Evolutionary conservation across 2,888 invertebrate genomes (phyloP).

Genomic region (Drosophila anceps): DNA sequence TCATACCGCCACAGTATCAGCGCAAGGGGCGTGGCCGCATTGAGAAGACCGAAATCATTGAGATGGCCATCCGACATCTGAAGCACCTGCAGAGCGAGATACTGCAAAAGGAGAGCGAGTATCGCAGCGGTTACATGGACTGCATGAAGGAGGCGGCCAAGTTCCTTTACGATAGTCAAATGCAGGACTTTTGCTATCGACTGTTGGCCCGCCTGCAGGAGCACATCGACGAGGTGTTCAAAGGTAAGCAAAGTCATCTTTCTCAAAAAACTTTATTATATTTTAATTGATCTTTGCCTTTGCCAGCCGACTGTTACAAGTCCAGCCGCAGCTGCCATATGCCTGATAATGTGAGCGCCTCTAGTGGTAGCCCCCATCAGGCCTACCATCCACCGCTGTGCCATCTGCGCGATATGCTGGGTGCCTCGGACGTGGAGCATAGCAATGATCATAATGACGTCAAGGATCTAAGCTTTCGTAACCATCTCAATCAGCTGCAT

Average conservation of each 20-base stretch:
- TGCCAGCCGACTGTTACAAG: constrained; percentile 84
- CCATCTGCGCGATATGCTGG: constrained; percentile 85
- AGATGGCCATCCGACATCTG: constrained; percentile 98
- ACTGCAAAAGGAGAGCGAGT: constrained; percentile 86
- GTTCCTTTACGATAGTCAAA: constrained; percentile 94
- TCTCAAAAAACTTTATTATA: too few species aligned
- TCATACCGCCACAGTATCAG: constrained; percentile 96
- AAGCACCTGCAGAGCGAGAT: constrained; percentile 92
- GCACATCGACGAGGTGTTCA: constrained; percentile 89
- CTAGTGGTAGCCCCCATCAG: constrained; percentile 86
- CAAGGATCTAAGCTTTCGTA: constrained; percentile 85
- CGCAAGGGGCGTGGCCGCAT: constrained; percentile 98
- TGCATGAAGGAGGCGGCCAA: constrained; percentile 95
- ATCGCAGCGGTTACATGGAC: constrained; percentile 94
- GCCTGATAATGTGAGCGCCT: constrained; percentile 87
- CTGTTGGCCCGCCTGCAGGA: constrained; percentile 93
- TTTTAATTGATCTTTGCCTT: neutral
- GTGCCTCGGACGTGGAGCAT: constrained; percentile 84
- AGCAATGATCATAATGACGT: constrained; percentile 85
- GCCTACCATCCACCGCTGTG: constrained; percentile 85
- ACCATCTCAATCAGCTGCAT: constrained; percentile 83
- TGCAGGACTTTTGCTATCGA: constrained; percentile 93
- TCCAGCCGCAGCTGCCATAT: constrained; percentile 83
- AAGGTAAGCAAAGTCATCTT: constrained; percentile 85
- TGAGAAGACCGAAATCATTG: constrained; percentile 99